A percentile compares a stretch with the other conserved stretches of the same genome.
These are phyloP conservation scores for Aphodius sticticus DNA, from an alignment of 2,888 invertebrate genomes.

Conservation along the genomic window DNA sequence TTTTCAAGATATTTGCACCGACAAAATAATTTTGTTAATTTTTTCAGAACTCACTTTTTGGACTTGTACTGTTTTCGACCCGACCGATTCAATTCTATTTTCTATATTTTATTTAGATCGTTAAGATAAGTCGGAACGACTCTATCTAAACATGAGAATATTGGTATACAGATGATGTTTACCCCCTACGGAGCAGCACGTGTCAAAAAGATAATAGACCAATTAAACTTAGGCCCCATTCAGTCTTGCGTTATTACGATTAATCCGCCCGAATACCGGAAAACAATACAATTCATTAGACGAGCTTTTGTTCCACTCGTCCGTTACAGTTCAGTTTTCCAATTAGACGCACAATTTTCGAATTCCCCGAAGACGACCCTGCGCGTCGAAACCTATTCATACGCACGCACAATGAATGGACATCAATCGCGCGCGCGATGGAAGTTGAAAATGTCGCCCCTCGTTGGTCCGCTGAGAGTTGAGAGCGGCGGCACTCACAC, in stretches of 20 bases:
- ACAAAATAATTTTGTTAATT: too few species aligned
- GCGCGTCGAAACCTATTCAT: not conserved
- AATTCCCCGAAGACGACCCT: not conserved
- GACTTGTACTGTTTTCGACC: too few species aligned
- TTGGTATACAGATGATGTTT: too few species aligned
- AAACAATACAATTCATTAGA: not conserved
- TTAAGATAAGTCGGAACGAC: too few species aligned
- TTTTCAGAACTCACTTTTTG: too few species aligned
- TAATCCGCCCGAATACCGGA: not conserved
- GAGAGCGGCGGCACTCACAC: slow-evolving; percentile 29
- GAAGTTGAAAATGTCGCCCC: slow-evolving; percentile 40
- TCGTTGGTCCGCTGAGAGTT: slow-evolving; percentile 35
- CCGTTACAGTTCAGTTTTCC: not conserved
- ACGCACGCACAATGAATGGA: not conserved
- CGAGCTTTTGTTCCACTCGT: not conserved
- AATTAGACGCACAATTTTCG: not conserved
- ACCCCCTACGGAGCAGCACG: too few species aligned
- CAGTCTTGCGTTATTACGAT: not conserved
- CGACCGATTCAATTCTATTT: too few species aligned
- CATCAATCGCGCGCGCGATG: not conserved
- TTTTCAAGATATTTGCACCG: too few species aligned
- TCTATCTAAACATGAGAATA: too few species aligned
- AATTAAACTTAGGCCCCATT: too few species aligned
- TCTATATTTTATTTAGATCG: too few species aligned
- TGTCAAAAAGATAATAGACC: too few species aligned